Conservation (phyloP, 2,797 vertebrate genomes). For the Sternarchorhynchus goeldii region DNA sequence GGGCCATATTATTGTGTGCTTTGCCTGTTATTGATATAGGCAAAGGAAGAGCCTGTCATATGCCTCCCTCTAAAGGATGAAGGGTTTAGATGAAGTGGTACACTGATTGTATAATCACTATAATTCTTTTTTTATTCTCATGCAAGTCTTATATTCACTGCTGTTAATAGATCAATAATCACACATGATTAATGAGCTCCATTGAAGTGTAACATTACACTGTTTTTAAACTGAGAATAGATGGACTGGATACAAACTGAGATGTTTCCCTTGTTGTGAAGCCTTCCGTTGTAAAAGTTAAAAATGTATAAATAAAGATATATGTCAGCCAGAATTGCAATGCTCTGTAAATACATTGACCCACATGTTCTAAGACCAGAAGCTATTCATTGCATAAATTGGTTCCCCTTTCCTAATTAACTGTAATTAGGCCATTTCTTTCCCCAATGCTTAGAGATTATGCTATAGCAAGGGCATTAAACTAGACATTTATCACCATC, state of each 20-base stretch:
- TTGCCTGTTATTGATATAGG: slow-evolving; percentile 13
- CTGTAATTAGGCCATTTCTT: slow-evolving; percentile 36
- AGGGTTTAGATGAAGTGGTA: no score
- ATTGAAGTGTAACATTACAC: no score
- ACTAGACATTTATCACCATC: background rate
- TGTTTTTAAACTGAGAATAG: no score
- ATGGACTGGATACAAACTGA: background rate
- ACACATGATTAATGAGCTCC: no score
- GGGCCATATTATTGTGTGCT: slow-evolving; percentile 29
- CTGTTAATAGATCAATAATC: no score
- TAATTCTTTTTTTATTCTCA: background rate
- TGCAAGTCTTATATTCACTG: no score
- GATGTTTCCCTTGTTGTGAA: background rate
- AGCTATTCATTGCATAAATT: slow-evolving; percentile 14
- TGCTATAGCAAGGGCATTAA: background rate
- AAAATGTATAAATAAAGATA: background rate
- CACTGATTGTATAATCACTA: background rate
- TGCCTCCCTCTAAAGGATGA: background rate
- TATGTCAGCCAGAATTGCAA: slow-evolving; percentile 6
- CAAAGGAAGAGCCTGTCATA: background rate
- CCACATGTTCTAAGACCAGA: slow-evolving; percentile 43
- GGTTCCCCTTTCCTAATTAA: slow-evolving; percentile 35
- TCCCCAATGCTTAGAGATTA: slow-evolving; percentile 27
- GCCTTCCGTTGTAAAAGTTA: background rate
- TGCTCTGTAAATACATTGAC: slow-evolving; percentile 31